These are phyloP conservation scores for Colletes collaris DNA, from an alignment of 2,888 invertebrate genomes.

Conservation along the genomic window DNA sequence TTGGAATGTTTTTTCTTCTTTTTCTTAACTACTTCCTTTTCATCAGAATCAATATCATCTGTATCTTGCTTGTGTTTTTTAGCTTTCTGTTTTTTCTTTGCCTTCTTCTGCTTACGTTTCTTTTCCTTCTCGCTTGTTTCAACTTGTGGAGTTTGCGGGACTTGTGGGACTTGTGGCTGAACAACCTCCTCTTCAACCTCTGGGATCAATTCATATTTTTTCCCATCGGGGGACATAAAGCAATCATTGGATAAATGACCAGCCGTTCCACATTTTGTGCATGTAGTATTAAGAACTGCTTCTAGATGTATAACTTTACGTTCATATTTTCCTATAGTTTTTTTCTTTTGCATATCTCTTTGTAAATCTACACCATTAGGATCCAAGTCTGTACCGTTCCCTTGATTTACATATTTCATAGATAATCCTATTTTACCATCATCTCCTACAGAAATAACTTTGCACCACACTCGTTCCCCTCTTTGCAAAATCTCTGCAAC, in stretches of 20 bases:
- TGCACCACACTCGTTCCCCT: conserved; percentile 83
- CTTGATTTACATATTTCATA: conserved; percentile 83
- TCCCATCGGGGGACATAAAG: conserved; percentile 81
- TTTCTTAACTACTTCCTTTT: conserved; percentile 66
- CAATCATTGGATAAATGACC: conserved; percentile 82
- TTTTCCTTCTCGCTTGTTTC: conserved; percentile 66
- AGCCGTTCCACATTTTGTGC: conserved; percentile 80
- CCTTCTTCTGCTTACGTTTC: conserved; percentile 75
- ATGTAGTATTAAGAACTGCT: conserved; percentile 81
- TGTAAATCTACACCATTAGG: conserved; percentile 82
- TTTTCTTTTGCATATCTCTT: conserved; percentile 79
- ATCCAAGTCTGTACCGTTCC: conserved; percentile 81
- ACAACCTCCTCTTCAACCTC: conserved; percentile 73
- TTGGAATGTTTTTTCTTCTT: conserved; percentile 74
- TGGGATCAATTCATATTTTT: conserved; percentile 81
- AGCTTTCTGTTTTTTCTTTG: conserved; percentile 77
- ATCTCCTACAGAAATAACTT: conserved; percentile 78
- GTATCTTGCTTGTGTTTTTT: conserved; percentile 71
- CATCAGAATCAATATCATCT: conserved; percentile 65
- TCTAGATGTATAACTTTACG: conserved; percentile 80
- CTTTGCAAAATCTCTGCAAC: conserved; percentile 80
- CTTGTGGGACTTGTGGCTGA: conserved; percentile 42
- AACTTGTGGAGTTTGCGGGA: neutral
- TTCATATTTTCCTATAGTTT: conserved; percentile 68
- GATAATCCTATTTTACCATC: conserved; percentile 82